phyloP scores from a whole-genome alignment of 2,797 vertebrate genomes.

The Distichodus sexfasciatus region DNA sequence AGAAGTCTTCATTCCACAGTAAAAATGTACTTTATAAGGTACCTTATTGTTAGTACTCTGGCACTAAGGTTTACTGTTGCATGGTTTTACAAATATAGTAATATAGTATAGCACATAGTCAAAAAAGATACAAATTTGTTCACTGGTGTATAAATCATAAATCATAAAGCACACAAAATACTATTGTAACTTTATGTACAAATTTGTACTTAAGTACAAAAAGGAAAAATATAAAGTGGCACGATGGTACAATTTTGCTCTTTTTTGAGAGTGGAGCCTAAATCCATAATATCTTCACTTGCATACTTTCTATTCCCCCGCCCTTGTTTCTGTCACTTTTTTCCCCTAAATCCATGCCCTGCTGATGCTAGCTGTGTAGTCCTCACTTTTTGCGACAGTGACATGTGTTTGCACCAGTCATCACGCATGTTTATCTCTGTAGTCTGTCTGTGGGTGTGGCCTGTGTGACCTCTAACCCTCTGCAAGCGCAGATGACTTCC shows the following conservation, averaged over 20 bases:
- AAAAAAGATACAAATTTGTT: no score
- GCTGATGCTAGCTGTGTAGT: background rate
- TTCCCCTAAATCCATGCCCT: background rate
- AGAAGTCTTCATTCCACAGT: background rate
- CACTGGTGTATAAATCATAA: no score
- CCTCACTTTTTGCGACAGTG: background rate
- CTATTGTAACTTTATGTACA: no score
- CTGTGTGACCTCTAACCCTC: conserved; percentile 29
- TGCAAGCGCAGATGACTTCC: conserved; percentile 48
- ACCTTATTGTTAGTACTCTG: no score
- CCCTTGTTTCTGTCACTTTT: background rate
- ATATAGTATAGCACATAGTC: no score
- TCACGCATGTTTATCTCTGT: conserved; percentile 14
- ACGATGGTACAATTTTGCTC: no score
- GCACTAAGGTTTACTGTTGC: no score
- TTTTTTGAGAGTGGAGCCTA: background rate
- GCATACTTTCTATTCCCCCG: background rate
- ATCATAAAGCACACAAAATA: no score
- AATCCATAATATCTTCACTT: background rate
- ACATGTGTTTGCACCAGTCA: conserved; percentile 28
- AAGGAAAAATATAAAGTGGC: no score
- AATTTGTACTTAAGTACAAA: no score
- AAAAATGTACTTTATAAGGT: no score
- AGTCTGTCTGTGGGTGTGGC: conserved; percentile 32
- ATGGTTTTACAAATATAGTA: no score